These are phyloP conservation scores for Triops longicaudatus DNA, from an alignment of 1,140 invertebrate genomes.

Conservation along the genomic window DNA sequence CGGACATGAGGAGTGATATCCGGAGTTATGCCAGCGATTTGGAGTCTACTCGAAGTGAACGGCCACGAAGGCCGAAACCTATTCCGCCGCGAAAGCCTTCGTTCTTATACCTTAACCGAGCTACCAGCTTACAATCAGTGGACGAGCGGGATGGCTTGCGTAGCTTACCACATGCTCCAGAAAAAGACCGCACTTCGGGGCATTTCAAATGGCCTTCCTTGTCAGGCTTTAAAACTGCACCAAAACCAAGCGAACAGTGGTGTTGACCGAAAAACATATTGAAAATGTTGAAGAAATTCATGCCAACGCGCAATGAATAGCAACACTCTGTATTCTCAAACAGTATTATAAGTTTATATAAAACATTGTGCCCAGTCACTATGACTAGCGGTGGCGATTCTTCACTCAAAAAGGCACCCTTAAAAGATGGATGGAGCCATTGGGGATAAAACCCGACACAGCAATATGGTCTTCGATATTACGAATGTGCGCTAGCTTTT, in stretches of 20 bases:
- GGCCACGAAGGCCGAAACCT: slow-evolving; percentile 43
- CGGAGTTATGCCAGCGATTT: slow-evolving; percentile 25
- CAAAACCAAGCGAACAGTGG: not conserved
- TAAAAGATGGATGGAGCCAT: not conserved
- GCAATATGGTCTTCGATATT: not conserved
- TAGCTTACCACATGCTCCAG: slow-evolving; percentile 13
- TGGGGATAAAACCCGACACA: not conserved
- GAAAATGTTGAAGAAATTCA: not conserved
- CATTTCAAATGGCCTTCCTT: slow-evolving; percentile 19
- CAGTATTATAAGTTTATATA: not conserved
- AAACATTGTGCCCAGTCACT: not conserved
- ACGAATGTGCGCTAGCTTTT: not conserved
- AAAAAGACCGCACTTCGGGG: slow-evolving; percentile 1
- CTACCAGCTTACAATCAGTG: slow-evolving; percentile 68
- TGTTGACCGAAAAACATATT: not conserved
- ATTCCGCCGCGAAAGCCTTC: slow-evolving; percentile 75
- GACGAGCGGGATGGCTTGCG: slow-evolving; percentile 37
- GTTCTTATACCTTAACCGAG: slow-evolving; percentile 66
- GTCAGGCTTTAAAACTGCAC: slow-evolving; percentile 6
- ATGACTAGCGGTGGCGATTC: not conserved
- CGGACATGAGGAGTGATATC: slow-evolving; percentile 16
- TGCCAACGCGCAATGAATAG: slow-evolving; percentile 17
- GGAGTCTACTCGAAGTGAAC: not conserved
- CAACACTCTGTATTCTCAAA: slow-evolving; percentile 22
- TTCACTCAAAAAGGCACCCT: slow-evolving; percentile 4